These are phyloP conservation scores for Diorhabda sublineata DNA, from an alignment of 1,140 invertebrate genomes.

Conservation along the genomic window DNA sequence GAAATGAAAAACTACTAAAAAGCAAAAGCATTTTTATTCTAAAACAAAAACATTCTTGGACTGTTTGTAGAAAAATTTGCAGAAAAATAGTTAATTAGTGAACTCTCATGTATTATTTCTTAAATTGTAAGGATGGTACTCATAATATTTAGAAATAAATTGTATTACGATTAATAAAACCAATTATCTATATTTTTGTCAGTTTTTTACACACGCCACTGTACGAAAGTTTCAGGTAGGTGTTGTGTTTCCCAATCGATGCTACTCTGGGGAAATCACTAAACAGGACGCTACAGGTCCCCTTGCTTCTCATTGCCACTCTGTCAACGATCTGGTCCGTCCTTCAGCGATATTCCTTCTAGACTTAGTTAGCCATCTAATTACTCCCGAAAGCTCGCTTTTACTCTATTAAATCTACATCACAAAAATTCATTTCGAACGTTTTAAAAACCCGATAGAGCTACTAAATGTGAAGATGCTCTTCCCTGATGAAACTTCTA, in stretches of 20 bases:
- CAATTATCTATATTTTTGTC: not conserved
- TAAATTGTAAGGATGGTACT: no score
- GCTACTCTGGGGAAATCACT: conserved; percentile 43
- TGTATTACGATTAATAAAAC: no score
- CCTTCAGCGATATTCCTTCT: conserved; percentile 13
- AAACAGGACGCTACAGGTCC: conserved; percentile 33
- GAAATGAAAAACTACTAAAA: no score
- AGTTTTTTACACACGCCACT: conserved; percentile 19
- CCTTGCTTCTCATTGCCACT: conserved; percentile 18
- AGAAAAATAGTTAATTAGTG: no score
- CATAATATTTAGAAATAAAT: no score
- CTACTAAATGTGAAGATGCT: not conserved
- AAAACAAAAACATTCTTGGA: no score
- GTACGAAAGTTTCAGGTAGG: conserved; percentile 34
- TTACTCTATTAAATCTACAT: conserved; percentile 24
- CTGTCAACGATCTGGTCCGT: conserved; percentile 18
- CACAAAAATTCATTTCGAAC: conserved; percentile 21
- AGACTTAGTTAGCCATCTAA: conserved; percentile 19
- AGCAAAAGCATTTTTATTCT: no score
- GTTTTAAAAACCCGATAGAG: conserved; percentile 12
- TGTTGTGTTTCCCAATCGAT: conserved; percentile 42
- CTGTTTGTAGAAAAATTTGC: no score
- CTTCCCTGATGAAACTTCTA: not conserved
- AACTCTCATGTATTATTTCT: no score
- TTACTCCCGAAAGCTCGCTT: conserved; percentile 23